phyloP scores from a whole-genome alignment of 2,113 vertebrate species.

The Thamnaconus septentrionalis region DNA sequence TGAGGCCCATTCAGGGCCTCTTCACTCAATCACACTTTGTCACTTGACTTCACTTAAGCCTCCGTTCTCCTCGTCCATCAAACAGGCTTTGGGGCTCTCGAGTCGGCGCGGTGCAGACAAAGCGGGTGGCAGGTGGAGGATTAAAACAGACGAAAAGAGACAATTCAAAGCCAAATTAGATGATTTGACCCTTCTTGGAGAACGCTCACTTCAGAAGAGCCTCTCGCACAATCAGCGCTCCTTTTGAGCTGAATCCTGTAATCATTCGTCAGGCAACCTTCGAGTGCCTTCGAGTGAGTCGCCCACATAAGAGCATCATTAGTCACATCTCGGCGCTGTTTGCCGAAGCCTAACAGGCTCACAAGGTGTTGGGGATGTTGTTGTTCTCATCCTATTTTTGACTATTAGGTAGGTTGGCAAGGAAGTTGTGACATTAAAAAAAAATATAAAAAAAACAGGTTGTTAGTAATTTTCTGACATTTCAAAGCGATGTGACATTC shows the following conservation, averaged over 20 bases:
- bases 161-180: conserved; percentile 32
- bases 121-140: conserved; percentile 48
- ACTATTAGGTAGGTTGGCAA: conserved; percentile 44
- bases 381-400: conserved; percentile 40
- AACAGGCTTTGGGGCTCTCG: conserved; percentile 2
- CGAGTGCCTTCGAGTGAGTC: conserved; percentile 36
- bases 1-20: no score
- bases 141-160: conserved; percentile 13
- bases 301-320: conserved; percentile 58
- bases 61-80: neutral
- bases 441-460: neutral
- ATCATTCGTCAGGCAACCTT: conserved; percentile 44
- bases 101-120: conserved; percentile 7
- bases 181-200: conserved; percentile 40
- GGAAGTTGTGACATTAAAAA: neutral
- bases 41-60: neutral
- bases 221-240: conserved; percentile 48
- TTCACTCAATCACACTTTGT: neutral
- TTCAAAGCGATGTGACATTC: conserved; percentile 25
- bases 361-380: conserved; percentile 23
- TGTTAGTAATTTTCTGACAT: conserved; percentile 24
- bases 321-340: conserved; percentile 38
- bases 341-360: conserved; percentile 32
- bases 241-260: conserved; percentile 41
- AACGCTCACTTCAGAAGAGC: conserved; percentile 31